Conservation (phyloP, 2,113 vertebrate species). For the Limnothrissa miodon region DNA sequence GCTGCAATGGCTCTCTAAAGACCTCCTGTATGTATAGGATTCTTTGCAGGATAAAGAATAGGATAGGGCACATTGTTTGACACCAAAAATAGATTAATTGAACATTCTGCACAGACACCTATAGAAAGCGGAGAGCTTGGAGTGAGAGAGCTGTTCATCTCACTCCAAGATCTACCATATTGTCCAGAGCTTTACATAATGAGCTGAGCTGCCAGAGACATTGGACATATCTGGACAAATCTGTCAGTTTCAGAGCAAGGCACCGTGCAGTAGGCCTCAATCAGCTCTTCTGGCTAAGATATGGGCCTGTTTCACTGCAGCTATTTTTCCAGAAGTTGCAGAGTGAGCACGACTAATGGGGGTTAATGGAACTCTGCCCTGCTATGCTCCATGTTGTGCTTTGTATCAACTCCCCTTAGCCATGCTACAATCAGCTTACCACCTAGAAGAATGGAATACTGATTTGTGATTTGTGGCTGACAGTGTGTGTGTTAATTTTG, state of each 20-base stretch:
- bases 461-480: no score
- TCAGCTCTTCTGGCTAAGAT: no score
- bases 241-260: background rate
- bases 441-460: no score
- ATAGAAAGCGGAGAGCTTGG: background rate
- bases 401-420: no score
- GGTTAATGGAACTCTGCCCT: no score
- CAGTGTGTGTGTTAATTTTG: no score
- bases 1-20: background rate
- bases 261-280: background rate
- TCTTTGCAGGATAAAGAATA: background rate
- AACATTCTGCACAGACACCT: background rate
- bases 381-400: no score
- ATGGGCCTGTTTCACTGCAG: no score
- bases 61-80: background rate
- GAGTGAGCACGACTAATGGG: no score
- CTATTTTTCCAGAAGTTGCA: no score
- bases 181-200: background rate
- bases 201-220: background rate
- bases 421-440: no score
- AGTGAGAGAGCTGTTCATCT: background rate
- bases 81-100: background rate
- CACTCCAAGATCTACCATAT: background rate
- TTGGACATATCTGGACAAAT: background rate
- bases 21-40: background rate